Conservation (phyloP, 92 coral and sea anemone species). For the Zoanthus sansibaricus region DNA sequence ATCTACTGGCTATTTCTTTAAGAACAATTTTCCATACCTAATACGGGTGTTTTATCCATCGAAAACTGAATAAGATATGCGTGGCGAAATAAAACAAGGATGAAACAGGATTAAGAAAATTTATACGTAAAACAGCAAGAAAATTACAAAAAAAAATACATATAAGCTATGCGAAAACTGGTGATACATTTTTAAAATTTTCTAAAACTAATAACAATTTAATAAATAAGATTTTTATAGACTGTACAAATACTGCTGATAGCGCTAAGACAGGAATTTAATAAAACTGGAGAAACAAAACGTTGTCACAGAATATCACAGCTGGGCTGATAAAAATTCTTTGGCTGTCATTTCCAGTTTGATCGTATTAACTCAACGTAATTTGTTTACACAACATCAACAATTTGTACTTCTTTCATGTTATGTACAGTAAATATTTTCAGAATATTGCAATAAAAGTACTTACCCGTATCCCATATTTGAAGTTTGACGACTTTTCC, state of each 20-base stretch:
- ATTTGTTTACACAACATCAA: neutral
- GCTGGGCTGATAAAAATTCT: neutral
- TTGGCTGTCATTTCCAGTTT: neutral
- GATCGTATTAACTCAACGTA: conserved; percentile 30
- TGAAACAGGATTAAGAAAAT: too few species aligned
- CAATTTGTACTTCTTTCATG: neutral
- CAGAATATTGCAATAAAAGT: neutral
- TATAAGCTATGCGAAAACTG: neutral
- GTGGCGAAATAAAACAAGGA: too few species aligned
- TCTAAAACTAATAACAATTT: neutral
- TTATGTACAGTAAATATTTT: conserved; percentile 7
- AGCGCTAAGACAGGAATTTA: neutral
- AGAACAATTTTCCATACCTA: too few species aligned
- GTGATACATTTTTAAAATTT: neutral
- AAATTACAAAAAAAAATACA: neutral
- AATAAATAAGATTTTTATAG: neutral
- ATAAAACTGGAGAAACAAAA: neutral
- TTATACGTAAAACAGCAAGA: neutral
- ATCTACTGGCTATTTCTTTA: neutral
- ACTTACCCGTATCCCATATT: conserved; percentile 97
- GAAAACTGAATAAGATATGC: neutral
- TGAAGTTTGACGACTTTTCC: conserved; percentile 91
- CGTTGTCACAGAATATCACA: conserved; percentile 17
- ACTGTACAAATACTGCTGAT: neutral
- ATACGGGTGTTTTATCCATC: neutral